These are phyloP conservation scores for Galerucella pusilla DNA, from an alignment of 2,888 invertebrate species.

Conservation along the genomic window DNA sequence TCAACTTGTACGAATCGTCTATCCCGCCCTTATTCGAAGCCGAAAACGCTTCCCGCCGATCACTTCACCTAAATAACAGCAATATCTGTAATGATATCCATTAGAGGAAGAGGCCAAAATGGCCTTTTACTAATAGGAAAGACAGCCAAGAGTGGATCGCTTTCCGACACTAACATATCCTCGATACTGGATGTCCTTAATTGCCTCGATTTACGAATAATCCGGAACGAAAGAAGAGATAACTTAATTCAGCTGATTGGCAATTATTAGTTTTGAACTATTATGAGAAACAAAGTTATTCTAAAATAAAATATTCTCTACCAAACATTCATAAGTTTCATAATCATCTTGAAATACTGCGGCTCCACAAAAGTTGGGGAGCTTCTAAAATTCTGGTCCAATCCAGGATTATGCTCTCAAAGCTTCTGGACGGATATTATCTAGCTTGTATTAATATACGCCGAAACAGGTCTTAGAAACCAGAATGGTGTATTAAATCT, in stretches of 20 bases:
- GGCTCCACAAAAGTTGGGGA: too few relatives aligned
- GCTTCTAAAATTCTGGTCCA: too few relatives aligned
- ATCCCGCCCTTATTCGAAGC: slow-evolving; percentile 17
- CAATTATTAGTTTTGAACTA: neutral
- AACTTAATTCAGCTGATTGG: slow-evolving; percentile 6
- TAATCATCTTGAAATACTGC: too few relatives aligned
- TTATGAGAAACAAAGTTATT: neutral
- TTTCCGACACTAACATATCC: slow-evolving; percentile 37
- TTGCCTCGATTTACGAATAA: slow-evolving; percentile 34
- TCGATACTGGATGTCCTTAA: slow-evolving; percentile 28
- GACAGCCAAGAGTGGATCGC: slow-evolving; percentile 34
- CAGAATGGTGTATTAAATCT: too few relatives aligned
- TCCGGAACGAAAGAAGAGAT: slow-evolving; percentile 17
- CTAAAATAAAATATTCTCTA: neutral
- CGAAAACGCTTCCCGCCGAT: slow-evolving; percentile 30
- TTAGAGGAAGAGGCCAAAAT: slow-evolving; percentile 37
- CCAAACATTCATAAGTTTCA: too few relatives aligned
- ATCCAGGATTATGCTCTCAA: too few relatives aligned
- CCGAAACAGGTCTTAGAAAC: too few relatives aligned
- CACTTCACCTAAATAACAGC: slow-evolving; percentile 39
- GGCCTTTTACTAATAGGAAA: slow-evolving; percentile 36
- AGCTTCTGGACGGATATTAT: too few relatives aligned
- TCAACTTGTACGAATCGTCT: slow-evolving; percentile 14
- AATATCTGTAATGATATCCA: slow-evolving; percentile 40
- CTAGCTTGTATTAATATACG: too few relatives aligned